Conservation (phyloP, 2,113 vertebrate genomes). For the Pogona vitticeps region DNA sequence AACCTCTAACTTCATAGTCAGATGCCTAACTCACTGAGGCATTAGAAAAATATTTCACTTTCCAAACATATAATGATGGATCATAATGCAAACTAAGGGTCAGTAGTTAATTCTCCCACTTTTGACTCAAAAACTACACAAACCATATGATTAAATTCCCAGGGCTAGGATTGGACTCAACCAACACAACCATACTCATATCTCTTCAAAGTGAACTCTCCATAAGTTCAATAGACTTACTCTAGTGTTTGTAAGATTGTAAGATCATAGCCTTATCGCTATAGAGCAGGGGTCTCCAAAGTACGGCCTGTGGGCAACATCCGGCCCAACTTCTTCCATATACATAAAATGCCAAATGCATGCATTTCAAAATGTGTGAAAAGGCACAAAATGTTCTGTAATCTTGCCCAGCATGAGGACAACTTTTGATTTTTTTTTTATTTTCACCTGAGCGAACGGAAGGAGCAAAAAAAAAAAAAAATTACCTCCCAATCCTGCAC, state of each 20-base stretch:
- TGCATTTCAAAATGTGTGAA: too few relatives aligned
- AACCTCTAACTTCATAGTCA: conserved; percentile 24
- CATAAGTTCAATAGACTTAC: background rate
- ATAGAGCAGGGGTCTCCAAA: background rate
- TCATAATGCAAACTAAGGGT: background rate
- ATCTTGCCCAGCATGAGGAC: too few relatives aligned
- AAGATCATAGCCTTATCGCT: background rate
- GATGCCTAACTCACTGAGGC: too few relatives aligned
- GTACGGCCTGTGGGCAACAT: too few relatives aligned
- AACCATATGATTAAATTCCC: conserved; percentile 20
- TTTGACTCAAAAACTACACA: background rate
- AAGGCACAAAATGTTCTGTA: too few relatives aligned
- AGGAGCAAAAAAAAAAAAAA: too few relatives aligned
- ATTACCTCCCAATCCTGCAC: too few relatives aligned
- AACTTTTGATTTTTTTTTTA: too few relatives aligned
- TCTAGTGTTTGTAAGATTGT: background rate
- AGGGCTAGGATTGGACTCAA: background rate
- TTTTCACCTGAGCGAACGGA: background rate
- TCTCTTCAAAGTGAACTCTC: background rate
- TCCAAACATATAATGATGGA: background rate
- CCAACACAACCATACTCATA: too few relatives aligned
- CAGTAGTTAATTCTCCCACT: background rate
- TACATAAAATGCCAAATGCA: too few relatives aligned
- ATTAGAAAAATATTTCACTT: background rate
- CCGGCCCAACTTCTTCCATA: background rate